phyloP scores from a whole-genome alignment of 2,797 vertebrate species.

The Pseudochromis fuscus region DNA sequence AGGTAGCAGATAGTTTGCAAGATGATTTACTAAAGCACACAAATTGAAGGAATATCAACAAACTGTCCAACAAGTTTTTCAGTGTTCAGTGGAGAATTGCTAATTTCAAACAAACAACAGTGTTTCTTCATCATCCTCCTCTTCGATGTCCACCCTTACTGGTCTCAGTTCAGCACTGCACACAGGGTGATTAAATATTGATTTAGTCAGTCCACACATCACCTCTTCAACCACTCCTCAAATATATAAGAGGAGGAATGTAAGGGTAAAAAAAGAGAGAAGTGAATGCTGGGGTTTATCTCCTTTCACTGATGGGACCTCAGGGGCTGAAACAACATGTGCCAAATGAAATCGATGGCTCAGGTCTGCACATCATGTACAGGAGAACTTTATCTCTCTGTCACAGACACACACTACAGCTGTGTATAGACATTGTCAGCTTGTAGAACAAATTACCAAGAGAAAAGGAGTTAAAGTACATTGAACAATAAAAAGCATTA shows the following conservation, averaged over 20 bases:
- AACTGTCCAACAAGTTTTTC: not conserved
- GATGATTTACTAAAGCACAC: not conserved
- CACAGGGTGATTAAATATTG: slow-evolving; percentile 69
- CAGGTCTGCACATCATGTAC: not conserved
- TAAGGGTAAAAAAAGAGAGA: not conserved
- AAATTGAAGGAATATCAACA: too few species aligned
- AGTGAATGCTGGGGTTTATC: slow-evolving; percentile 32
- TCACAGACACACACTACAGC: not conserved
- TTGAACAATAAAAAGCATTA: too few species aligned
- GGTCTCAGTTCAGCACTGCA: slow-evolving; percentile 12
- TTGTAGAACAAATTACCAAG: too few species aligned
- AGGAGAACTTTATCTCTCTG: not conserved
- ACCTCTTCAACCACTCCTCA: slow-evolving; percentile 38
- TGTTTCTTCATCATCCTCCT: not conserved
- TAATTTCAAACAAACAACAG: not conserved
- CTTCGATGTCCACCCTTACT: not conserved
- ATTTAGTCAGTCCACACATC: slow-evolving; percentile 46
- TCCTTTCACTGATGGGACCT: slow-evolving; percentile 37
- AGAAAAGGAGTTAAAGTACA: too few species aligned
- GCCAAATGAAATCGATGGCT: not conserved
- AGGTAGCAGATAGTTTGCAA: not conserved
- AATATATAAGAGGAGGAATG: slow-evolving; percentile 29
- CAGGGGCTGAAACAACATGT: slow-evolving; percentile 21
- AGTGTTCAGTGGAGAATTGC: too few species aligned
- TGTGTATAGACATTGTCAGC: too few species aligned